Evolutionary conservation across 2,113 vertebrate genomes (phyloP), one percentile per base, ranked within the genome.

Genomic region (Regulus satrapa): DNA sequence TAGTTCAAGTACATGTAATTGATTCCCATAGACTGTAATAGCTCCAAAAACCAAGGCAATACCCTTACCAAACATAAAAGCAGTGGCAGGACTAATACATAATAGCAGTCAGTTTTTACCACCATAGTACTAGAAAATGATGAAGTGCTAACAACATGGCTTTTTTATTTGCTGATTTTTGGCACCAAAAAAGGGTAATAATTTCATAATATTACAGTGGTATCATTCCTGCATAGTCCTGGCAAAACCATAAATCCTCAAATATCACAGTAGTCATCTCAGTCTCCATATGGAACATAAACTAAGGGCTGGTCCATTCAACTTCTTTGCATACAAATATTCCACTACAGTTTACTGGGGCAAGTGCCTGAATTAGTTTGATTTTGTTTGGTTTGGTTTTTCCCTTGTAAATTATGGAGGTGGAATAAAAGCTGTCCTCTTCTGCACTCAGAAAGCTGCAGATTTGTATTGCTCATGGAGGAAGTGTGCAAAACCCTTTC

Each of bases 1-100:
- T 97, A 98, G 97, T 97, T 97, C 96, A 97, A 95, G 96, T 97
- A 96, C 88, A 87, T 97, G 97, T 97, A 98, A 97, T 98, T 98
- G 97, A 97, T 97, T 91, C 96, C 95, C 95, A 97, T 97, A 97
- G 95, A 98, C 95, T 94, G 94, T 97, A 98, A 98, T 97, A 97
- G 96, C 92, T 97, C 96, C 96, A 97, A 97, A 97, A 98, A 97
- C 95, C 95, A 97, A 97, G 96, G 94, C 94, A 96, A 92, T 97
- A 93, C 93, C 86, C 95, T 95, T 77, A 96, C 97, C 97, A 97
- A 97, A 97, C 97, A 97, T 95, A 96, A 94, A 97, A 96, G 85
- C 94, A 95, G 94, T 97, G 93, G 94, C 95, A 95, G 92, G 68
- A 68, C 94, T 95, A 96, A 96, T 97, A 95, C 95, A 94, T 97